These are phyloP conservation scores for Champsocephalus esox DNA, from an alignment of 2,797 vertebrate genomes.

Conservation along the genomic window DNA sequence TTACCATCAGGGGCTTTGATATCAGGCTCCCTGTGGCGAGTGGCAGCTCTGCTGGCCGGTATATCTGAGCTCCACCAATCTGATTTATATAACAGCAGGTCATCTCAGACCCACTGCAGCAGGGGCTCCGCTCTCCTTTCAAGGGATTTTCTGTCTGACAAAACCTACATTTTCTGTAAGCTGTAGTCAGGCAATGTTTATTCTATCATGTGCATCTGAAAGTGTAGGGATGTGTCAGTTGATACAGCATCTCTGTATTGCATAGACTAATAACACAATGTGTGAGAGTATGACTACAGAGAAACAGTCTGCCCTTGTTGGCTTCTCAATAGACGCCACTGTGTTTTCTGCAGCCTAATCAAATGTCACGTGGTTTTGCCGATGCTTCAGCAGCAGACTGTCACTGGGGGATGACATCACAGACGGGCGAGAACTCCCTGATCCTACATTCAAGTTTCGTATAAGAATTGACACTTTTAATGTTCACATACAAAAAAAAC, in stretches of 20 bases:
- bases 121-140: conserved; percentile 60
- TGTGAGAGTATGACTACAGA: conserved; percentile 53
- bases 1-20: conserved; percentile 40
- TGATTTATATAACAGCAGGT: conserved; percentile 80
- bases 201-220: neutral
- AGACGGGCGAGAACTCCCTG: conserved; percentile 47
- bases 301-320: conserved; percentile 80
- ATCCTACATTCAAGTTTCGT: conserved; percentile 12
- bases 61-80: conserved; percentile 62
- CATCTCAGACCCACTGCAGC: conserved; percentile 62
- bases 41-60: conserved; percentile 45
- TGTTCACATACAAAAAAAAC: neutral
- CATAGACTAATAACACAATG: neutral
- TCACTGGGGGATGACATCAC: conserved; percentile 69
- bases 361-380: conserved; percentile 76
- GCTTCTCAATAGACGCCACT: conserved; percentile 76
- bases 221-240: conserved; percentile 28
- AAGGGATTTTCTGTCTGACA: conserved; percentile 47
- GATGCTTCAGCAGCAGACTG: conserved; percentile 44
- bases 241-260: conserved; percentile 29
- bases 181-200: conserved; percentile 7
- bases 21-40: conserved; percentile 42
- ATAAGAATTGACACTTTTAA: too few species aligned
- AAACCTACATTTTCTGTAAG: conserved; percentile 2
- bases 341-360: conserved; percentile 80